Conservation (phyloP, 2,797 vertebrate species). For the Phalloptychus januarius region DNA sequence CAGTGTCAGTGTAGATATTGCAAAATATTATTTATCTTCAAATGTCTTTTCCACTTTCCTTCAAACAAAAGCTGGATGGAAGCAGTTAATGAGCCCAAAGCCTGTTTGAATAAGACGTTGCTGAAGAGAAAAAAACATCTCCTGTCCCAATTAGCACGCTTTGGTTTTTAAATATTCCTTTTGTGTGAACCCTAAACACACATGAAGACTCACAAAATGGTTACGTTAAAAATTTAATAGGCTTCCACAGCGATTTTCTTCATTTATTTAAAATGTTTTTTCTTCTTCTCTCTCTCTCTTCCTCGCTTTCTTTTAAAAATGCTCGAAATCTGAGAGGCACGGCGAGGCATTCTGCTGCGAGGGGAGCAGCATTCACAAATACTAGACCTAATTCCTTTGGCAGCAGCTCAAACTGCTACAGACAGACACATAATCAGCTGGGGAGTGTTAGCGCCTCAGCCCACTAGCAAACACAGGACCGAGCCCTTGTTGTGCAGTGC, state of each 20-base stretch:
- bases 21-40: conserved; percentile 64
- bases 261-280: conserved; percentile 82
- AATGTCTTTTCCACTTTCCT: conserved; percentile 70
- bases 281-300: background rate
- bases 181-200: conserved; percentile 82
- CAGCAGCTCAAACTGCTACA: conserved; percentile 84
- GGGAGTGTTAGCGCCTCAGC: conserved; percentile 79
- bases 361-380: conserved; percentile 80
- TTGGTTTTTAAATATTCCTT: conserved; percentile 80
- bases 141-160: conserved; percentile 78
- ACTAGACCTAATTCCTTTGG: conserved; percentile 86
- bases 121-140: conserved; percentile 68
- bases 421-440: conserved; percentile 85
- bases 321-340: conserved; percentile 75
- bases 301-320: conserved; percentile 53
- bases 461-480: conserved; percentile 78
- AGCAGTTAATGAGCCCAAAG: conserved; percentile 80
- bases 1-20: conserved; percentile 36
- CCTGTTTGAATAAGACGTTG: conserved; percentile 78
- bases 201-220: conserved; percentile 83
- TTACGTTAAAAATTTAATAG: conserved; percentile 84
- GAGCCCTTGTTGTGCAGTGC: conserved; percentile 76
- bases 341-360: conserved; percentile 76
- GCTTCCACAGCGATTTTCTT: conserved; percentile 83
- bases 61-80: conserved; percentile 74